Conservation (phyloP, 2,113 vertebrate genomes). For the pig (Sus scrofa) region T2T-Sscrofa CM000824.6:134502001-134502500, state of each 20-base stretch:
- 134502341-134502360: too few species aligned
- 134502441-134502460: too few species aligned
- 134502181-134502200: not conserved
- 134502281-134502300: too few species aligned
- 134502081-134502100: not conserved
- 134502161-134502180: not conserved
- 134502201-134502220: not conserved
- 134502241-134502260: too few species aligned
- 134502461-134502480: too few species aligned
- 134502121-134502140: not conserved
- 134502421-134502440: too few species aligned
- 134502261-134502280: too few species aligned
- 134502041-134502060: not conserved
- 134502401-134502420: too few species aligned
- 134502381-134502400: too few species aligned
- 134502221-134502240: not conserved
- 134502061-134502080: not conserved
- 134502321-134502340: too few species aligned
- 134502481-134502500: not conserved
- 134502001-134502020: not conserved
- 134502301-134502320: too few species aligned
- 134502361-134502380: too few species aligned
- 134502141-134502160: not conserved
- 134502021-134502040: not conserved
- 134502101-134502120: not conserved